Base-by-base conservation (phyloP, 2,113 vertebrate genomes). In the Brachyhypopomus gauderio region DNA sequence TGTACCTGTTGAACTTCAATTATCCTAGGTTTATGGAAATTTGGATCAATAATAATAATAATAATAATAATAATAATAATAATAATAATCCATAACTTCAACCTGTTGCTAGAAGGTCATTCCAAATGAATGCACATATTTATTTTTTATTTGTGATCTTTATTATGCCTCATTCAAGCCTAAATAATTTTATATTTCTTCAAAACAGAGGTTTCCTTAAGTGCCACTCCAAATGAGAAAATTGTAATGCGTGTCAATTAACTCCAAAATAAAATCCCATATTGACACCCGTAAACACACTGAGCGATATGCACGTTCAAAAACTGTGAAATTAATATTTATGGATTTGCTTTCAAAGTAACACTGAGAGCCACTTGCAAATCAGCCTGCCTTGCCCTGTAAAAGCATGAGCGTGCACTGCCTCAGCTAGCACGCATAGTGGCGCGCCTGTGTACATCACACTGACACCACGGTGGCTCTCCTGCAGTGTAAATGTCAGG, bases 161-260 rank as follows among this genome's bases (percentile, higher is more conserved):
- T 67, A 59, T 74, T 71, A 23, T 19, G 66, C 71, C 79, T 74
- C n/a, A 80, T 55, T 71, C 1, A 16, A 74, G 45, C 45, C n/a
- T 2, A 38, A 60, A 38, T 8, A 67, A 66, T 52, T 80, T 20
- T 22, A 64, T 66, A 45, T 23, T 80, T 64, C 63, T n/a, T 80
- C 25, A 48, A 66, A 74, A 63, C 45, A 66, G 73, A 64, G 70
- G 64, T 67, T 67, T 67, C 30, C 25, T 19, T 66, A 66, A 66
- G 14, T 36, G 27, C 27, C 20, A n/a, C 70, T 52, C 23, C 4
- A 22, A 64, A 45, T 73, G 69, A 80, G 58, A 63, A 64, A 80
- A 80, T 73, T 72, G 63, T 63, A 72, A 58, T 41, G 27, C 63
- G 8, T 64, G 66, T 64, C 19, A 70, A 63, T 80, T 19, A 80